Percentiles rank a stretch among this genome's conserved stretches.
Conservation (phyloP, 2,888 invertebrate genomes). For the Apodemia zela region DNA sequence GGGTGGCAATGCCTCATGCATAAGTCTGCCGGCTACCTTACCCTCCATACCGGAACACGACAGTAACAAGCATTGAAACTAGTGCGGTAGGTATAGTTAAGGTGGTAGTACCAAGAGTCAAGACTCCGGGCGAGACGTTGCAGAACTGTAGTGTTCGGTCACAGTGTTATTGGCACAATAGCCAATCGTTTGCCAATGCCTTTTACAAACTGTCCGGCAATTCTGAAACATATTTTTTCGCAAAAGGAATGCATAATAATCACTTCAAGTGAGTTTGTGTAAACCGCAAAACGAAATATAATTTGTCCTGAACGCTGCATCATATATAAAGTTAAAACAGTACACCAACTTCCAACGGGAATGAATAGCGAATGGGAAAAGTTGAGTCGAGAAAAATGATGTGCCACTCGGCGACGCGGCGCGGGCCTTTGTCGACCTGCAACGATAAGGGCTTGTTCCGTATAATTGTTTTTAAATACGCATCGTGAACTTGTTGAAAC, state of each 20-base stretch:
- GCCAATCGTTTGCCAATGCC: too few relatives aligned
- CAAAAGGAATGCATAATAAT: slow-evolving; percentile 59
- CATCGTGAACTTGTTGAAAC: background rate
- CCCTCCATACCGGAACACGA: too few relatives aligned
- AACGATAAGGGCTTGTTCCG: slow-evolving; percentile 53
- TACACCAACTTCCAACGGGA: slow-evolving; percentile 78
- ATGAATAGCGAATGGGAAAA: slow-evolving; percentile 80
- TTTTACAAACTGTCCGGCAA: slow-evolving; percentile 18
- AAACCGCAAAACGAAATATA: slow-evolving; percentile 80
- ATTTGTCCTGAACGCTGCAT: slow-evolving; percentile 80
- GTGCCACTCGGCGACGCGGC: slow-evolving; percentile 60
- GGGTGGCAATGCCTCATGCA: too few relatives aligned
- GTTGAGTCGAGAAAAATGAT: slow-evolving; percentile 77
- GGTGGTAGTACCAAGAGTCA: too few relatives aligned
- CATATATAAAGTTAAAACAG: slow-evolving; percentile 80
- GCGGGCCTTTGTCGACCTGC: slow-evolving; percentile 55
- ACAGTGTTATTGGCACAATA: too few relatives aligned
- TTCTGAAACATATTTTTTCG: slow-evolving; percentile 53
- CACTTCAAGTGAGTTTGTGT: slow-evolving; percentile 73
- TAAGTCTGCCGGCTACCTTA: too few relatives aligned
- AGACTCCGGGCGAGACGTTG: too few relatives aligned
- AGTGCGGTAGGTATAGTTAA: too few relatives aligned
- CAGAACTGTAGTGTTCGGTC: too few relatives aligned
- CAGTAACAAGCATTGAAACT: too few relatives aligned
- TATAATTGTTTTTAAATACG: slow-evolving; percentile 63